A percentile compares a stretch with the other conserved stretches of the same genome.
These are phyloP conservation scores for Dorcus hopei DNA, from an alignment of 2,888 invertebrate species.

Conservation along the genomic window DNA sequence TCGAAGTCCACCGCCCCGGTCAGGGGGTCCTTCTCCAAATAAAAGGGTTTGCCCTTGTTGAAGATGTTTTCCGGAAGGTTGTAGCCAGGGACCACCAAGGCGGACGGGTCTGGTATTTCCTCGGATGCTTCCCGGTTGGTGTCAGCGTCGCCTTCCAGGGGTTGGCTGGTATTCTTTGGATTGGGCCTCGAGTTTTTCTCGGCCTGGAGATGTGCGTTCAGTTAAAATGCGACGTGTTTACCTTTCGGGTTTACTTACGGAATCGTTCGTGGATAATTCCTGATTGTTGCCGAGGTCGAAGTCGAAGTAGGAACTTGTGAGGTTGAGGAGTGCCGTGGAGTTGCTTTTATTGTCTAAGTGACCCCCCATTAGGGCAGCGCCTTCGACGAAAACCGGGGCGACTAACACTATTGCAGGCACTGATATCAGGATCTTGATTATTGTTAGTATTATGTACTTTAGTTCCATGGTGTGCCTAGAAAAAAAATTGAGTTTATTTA, in stretches of 20 bases:
- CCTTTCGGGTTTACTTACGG: too few relatives aligned
- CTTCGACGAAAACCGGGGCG: constrained; percentile 24
- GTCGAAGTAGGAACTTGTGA: neutral
- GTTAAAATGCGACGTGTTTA: too few relatives aligned
- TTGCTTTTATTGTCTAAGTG: constrained; percentile 34
- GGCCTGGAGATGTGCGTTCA: neutral
- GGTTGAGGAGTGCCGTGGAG: constrained; percentile 1
- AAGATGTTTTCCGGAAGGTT: constrained; percentile 58
- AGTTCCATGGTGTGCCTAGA: constrained; percentile 38
- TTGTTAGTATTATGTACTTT: constrained; percentile 41
- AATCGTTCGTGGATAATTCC: too few relatives aligned
- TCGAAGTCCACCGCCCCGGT: constrained; percentile 65
- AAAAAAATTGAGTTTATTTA: neutral
- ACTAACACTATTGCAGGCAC: constrained; percentile 37
- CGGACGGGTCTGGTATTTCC: constrained; percentile 46
- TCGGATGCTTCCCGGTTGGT: constrained; percentile 27
- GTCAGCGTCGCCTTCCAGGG: neutral
- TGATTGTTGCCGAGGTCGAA: too few relatives aligned
- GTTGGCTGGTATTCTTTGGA: neutral
- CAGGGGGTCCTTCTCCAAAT: constrained; percentile 65
- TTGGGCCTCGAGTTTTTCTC: neutral
- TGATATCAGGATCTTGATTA: constrained; percentile 45
- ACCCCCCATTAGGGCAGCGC: constrained; percentile 40
- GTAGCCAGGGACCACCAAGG: constrained; percentile 46
- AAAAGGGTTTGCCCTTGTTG: constrained; percentile 68